Evolutionary conservation across 2,888 invertebrate species (phyloP), one percentile per base, ranked within the genome.

Genomic region (Pyrrhosoma nymphula): DNA sequence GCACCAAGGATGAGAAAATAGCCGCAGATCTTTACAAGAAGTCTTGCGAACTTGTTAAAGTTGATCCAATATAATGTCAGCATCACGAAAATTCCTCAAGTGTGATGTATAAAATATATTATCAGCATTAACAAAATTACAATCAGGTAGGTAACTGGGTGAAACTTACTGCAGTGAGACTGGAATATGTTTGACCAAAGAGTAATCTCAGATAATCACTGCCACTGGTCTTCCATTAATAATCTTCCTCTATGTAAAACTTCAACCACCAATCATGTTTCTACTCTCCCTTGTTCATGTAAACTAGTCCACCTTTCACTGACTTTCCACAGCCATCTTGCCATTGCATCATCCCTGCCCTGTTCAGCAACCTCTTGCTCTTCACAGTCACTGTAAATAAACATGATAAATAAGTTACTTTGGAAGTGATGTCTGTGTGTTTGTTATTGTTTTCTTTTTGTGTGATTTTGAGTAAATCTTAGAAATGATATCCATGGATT

Each of bases 251-350:
- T 23, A 10, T 69, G 26, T 35, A 39, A 12, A 39, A 47, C 26
- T 39, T 93, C 69, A 39, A 47, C 26, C 93, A n/a, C 47, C 26
- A 26, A 39, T 63, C 63, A 35, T 60, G 23, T 63, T 47, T 30
- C n/a, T 30, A 56, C n/a, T 88, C 35, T 88, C n/a, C 47, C 55
- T 26, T 95, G 82, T n/a, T 47, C 75, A 95, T 82, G 90, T 69
- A 97, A 95, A 96, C 97, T 97, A 35, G 98, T 98, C 99, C 99
- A 99, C 96, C 98, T 98, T 97, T 98, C 98, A 97, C 98, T 98
- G 95, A 98, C 98, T 95, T 97, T 97, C 98, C 99, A 99, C 96
- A 99, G 96, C 98, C 98, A 98, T 95, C 97, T 97, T 0, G 98
- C 97, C 60, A 97, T 96, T 88, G 97, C 97, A 96, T 97, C 97